Evolutionary conservation across 2,888 invertebrate species (phyloP).

Genomic region (Baccha elongata): DNA sequence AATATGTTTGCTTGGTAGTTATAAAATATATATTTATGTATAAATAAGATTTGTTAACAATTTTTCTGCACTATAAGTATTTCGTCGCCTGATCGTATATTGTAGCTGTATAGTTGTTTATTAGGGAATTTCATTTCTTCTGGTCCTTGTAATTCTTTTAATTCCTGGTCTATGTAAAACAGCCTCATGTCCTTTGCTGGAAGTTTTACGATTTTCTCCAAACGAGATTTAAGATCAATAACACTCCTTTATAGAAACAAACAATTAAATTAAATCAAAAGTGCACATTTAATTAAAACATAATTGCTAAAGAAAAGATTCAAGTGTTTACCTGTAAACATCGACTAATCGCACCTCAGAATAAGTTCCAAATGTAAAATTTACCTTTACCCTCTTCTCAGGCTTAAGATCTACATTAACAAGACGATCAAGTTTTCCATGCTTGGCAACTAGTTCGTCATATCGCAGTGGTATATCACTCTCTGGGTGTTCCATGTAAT

Average conservation of each 20-base stretch:
- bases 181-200: constrained; percentile 93
- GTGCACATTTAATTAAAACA: not conserved
- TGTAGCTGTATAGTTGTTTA: constrained; percentile 95
- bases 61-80: constrained; percentile 93
- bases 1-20: constrained; percentile 34
- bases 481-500: constrained; percentile 94
- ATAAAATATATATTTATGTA: constrained; percentile 43
- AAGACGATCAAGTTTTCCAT: constrained; percentile 95
- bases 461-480: constrained; percentile 89
- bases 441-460: constrained; percentile 91
- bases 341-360: constrained; percentile 90
- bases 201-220: constrained; percentile 92
- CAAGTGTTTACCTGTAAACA: constrained; percentile 86
- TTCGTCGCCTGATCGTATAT: constrained; percentile 94
- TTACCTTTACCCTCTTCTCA: constrained; percentile 93
- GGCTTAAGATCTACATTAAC: constrained; percentile 94
- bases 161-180: constrained; percentile 93
- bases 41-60: constrained; percentile 67
- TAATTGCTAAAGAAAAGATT: not conserved
- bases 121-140: constrained; percentile 95
- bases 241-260: constrained; percentile 86
- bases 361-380: constrained; percentile 90
- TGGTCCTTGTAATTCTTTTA: constrained; percentile 88
- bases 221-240: constrained; percentile 90
- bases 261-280: not conserved